These are phyloP conservation scores for Oxygymnocypris stewartii DNA, from an alignment of 2,113 vertebrate genomes.

Conservation along the genomic window DNA sequence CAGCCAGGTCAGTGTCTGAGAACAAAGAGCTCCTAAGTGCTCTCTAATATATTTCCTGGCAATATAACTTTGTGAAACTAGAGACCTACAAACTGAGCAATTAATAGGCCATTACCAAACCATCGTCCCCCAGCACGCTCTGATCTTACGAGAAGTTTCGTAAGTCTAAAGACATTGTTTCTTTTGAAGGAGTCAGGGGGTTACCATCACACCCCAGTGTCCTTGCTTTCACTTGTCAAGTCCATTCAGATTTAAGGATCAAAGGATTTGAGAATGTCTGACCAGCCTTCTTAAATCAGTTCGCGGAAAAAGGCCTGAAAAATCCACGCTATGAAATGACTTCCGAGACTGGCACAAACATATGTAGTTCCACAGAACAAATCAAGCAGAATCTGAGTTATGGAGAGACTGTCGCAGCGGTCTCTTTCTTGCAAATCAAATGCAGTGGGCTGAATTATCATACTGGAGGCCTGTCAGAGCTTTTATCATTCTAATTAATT, in stretches of 20 bases:
- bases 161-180: neutral
- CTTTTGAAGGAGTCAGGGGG: neutral
- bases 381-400: neutral
- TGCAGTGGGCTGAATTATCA: slow-evolving; percentile 4
- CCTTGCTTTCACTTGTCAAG: slow-evolving; percentile 20
- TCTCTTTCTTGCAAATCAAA: slow-evolving; percentile 21
- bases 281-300: slow-evolving; percentile 3
- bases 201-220: neutral
- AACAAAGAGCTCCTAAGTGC: slow-evolving; percentile 15
- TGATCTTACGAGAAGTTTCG: slow-evolving; percentile 1
- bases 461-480: slow-evolving; percentile 30
- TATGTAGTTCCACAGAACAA: neutral
- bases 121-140: neutral
- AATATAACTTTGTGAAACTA: neutral
- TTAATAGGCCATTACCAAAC: slow-evolving; percentile 1
- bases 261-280: slow-evolving; percentile 27
- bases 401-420: neutral
- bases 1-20: neutral
- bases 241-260: slow-evolving; percentile 24
- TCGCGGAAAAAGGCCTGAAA: neutral
- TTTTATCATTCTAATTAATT: slow-evolving; percentile 29
- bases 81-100: neutral
- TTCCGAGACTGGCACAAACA: neutral
- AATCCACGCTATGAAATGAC: slow-evolving; percentile 1
- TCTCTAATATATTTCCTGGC: slow-evolving; percentile 4